Base-by-base conservation (phyloP, 92 coral and sea anemone genomes). In the Siderastrea siderea region DNA sequence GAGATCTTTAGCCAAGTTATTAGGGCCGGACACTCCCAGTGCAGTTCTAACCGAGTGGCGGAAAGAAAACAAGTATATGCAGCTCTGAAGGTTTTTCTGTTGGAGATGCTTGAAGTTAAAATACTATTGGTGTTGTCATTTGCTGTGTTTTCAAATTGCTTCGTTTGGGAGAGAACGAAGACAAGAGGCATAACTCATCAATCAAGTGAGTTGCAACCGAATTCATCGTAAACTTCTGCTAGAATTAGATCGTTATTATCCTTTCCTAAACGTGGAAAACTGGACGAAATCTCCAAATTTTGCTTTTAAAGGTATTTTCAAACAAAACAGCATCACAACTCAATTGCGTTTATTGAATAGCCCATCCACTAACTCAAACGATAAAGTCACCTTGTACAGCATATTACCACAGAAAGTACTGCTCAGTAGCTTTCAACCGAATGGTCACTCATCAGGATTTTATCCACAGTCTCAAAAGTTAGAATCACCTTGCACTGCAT, bases 131-230 rank as follows among this genome's bases (percentile, higher is more conserved):
- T 57, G 57, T 26, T 54, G 0, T 46, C n/a, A 8, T 26, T 59
- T 62, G 86, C 26, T 69, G 64, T 17, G 14, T 58, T 55, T 47
- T 82, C 69, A 19, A 14, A 82, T 47, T 54, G 86, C 45, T 82
- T 69, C 43, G 78, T 82, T 57, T 82, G 86, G 86, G 86, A 82
- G 38, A 43, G 55, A 10, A 82, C 86, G 44, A 82, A 82, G 68
- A 69, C 51, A 71, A 69, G 38, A 14, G 78, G 77, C 10, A 15
- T 16, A 3, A 15, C 68, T 1, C 67, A 16, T 16, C 68, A 55
- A 6, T 69, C 86, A 46, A 70, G 86, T 82, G 45, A 82, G 86
- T 69, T 53, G 3, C 8, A 78, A 3, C 7, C 7, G 7, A 59
- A 11, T 7, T 14, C 16, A 43, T 73, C 8, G 43, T 48, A 11